Evolutionary conservation across 1,140 invertebrate species (phyloP), one percentile per base, ranked within the genome.

Genomic region (Ceratina calcarata): DNA sequence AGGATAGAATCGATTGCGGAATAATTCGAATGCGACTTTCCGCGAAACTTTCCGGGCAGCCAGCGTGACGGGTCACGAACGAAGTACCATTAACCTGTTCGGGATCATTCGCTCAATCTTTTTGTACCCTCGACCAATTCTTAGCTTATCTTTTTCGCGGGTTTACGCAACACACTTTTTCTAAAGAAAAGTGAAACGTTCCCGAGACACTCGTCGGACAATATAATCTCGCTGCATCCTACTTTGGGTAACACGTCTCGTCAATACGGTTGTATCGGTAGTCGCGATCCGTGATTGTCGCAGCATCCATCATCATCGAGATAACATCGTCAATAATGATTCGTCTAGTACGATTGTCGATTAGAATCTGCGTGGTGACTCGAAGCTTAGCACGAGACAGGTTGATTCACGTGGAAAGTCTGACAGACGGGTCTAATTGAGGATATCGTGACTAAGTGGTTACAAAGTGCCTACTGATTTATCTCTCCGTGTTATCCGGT

Each of bases 131-230:
- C 6, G 37, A 32, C 27, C 27, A 6, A 45, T 32, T 32, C 15
- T 6, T 3, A 6, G 22, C 20, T 20, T 15, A 7, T 16, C 0
- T 16, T 55, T n/a, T 13, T 64, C 4, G 18, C 22, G 10, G 6
- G 4, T 65, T 78, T 65, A 49, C 16, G 20, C 24, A 78, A 72
- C 13, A 51, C 20, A 64, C 57, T 27, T 13, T 15, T 18, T 22
- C 4, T 45, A 45, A 6, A 45, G 2, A 15, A 24, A 32, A 78
- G 12, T 51, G 32, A 58, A 69, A 67, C 32, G 3, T n/a, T 22
- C 32, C 8, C 62, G 16, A 13, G 18, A 16, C 32, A 6, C 0
- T 13, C 16, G 53, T 10, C 7, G 6, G 37, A 45, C 37, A 45
- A 45, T 45, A 45, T 7, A 45, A 45, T 10, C 37, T 45, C 37